Conservation (phyloP, 2,113 vertebrate species). For the Strix uralensis region DNA sequence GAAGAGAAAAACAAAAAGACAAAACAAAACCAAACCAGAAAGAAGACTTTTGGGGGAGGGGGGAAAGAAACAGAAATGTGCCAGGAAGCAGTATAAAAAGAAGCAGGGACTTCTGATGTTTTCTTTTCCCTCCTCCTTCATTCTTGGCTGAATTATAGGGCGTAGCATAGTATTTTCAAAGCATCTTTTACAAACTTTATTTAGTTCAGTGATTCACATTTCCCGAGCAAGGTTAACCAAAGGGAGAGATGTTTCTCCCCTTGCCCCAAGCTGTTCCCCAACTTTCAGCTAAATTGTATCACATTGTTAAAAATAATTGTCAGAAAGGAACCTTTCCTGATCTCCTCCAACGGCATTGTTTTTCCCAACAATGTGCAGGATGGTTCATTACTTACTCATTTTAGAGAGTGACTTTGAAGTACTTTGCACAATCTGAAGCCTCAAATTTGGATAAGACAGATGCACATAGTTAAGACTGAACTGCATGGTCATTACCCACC, state of each 20-base stretch:
- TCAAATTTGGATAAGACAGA: not conserved
- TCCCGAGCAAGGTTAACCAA: conserved; percentile 32
- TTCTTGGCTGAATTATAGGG: conserved; percentile 42
- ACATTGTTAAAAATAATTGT: not conserved
- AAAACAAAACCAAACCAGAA: conserved; percentile 1
- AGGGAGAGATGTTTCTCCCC: not conserved
- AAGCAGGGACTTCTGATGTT: conserved; percentile 30
- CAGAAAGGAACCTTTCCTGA: conserved; percentile 7
- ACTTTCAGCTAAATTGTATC: not conserved
- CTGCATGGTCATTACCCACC: not conserved
- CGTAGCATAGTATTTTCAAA: conserved; percentile 34
- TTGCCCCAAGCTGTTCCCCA: not conserved
- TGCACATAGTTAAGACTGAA: not conserved
- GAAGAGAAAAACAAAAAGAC: not conserved
- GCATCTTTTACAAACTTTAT: conserved; percentile 39
- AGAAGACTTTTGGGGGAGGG: not conserved
- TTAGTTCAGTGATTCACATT: conserved; percentile 51
- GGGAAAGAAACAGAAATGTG: not conserved
- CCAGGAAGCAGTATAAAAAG: conserved; percentile 51
- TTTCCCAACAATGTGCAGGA: not conserved
- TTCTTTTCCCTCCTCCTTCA: conserved; percentile 35
- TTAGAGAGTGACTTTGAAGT: not conserved
- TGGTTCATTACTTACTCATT: not conserved
- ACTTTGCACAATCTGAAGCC: not conserved
- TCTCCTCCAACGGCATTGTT: not conserved